Base-by-base conservation (phyloP, 2,113 vertebrate genomes). In the Grus americana region DNA sequence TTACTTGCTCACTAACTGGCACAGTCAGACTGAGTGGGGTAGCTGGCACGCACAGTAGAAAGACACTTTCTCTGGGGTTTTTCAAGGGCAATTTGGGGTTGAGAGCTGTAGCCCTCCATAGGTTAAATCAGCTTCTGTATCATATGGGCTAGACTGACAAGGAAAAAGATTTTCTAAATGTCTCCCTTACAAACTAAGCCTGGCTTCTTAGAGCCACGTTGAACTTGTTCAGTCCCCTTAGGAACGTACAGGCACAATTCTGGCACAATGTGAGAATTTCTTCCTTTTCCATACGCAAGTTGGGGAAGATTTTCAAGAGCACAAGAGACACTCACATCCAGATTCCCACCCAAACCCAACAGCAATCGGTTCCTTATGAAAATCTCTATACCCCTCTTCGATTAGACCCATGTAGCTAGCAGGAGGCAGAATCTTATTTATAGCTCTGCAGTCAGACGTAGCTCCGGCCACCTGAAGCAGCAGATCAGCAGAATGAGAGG, bases 361-460 rank as follows among this genome's bases (percentile, higher is more conserved):
- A 84, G 62, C 40, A 49, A 46, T 66, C 66, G 82, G n/a, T 32
- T 79, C 49, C 30, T 89, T 81, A 30, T 78, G 89, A 90, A 82
- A 73, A 66, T 40, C 42, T 79, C 74, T 21, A 44, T n/a, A 10
- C 20, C 47, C 38, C 44, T 87, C 52, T 66, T 84, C 0, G 0
- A 75, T 85, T 38, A 93, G 71, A 88, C 34, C 54, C 86, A 83
- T 75, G 73, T 79, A 91, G 84, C 23, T 79, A 83, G 30, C 89
- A 95, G 74, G 62, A 95, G 71, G 68, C 52, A 91, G 66, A 54
- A 79, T 67, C 32, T 91, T 90, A 91, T 91, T 95, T 76, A 94
- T 40, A 76, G 71, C 71, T 87, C 58, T 79, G 16, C 86, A 90
- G 75, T 73, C 92, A 90, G 85, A 86, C 26, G 36, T 59, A 89